phyloP scores from a whole-genome alignment of 2,888 invertebrate species.

The Hermodice carunculata region DNA sequence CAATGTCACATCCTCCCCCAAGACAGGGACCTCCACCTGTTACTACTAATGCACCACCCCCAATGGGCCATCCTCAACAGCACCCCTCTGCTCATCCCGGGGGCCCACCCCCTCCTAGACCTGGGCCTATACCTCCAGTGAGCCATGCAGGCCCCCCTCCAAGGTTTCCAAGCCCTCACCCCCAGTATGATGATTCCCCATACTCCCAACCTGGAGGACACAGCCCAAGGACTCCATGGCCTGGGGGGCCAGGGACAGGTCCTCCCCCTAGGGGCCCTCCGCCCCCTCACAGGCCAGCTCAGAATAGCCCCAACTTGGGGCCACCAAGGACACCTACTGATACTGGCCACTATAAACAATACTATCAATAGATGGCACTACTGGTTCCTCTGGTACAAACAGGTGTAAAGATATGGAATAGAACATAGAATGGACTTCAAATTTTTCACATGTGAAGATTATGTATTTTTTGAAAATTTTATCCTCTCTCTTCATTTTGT shows the following conservation, averaged over 20 bases:
- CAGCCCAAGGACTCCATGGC: conserved; percentile 21
- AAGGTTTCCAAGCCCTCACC: not conserved
- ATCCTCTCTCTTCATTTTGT: too few species aligned
- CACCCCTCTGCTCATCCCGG: conserved; percentile 8
- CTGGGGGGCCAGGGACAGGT: conserved; percentile 4
- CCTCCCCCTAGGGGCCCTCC: conserved; percentile 11
- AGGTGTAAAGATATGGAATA: too few species aligned
- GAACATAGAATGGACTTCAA: too few species aligned
- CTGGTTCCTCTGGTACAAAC: too few species aligned
- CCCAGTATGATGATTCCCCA: conserved; percentile 16
- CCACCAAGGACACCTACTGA: conserved; percentile 4
- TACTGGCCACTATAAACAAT: conserved; percentile 8
- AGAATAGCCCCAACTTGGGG: not conserved
- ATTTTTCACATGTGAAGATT: too few species aligned
- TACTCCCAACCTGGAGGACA: conserved; percentile 19
- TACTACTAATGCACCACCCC: conserved; percentile 1
- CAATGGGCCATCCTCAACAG: not conserved
- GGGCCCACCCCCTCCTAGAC: not conserved
- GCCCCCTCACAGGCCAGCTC: not conserved
- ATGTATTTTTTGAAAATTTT: too few species aligned
- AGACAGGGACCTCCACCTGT: too few species aligned
- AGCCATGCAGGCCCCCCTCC: not conserved
- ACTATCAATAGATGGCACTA: conserved; percentile 18
- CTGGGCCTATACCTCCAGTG: not conserved
- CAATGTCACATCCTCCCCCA: too few species aligned